Base-by-base conservation (phyloP, 1,140 invertebrate genomes). In the Meloidogyne exigua region DNA sequence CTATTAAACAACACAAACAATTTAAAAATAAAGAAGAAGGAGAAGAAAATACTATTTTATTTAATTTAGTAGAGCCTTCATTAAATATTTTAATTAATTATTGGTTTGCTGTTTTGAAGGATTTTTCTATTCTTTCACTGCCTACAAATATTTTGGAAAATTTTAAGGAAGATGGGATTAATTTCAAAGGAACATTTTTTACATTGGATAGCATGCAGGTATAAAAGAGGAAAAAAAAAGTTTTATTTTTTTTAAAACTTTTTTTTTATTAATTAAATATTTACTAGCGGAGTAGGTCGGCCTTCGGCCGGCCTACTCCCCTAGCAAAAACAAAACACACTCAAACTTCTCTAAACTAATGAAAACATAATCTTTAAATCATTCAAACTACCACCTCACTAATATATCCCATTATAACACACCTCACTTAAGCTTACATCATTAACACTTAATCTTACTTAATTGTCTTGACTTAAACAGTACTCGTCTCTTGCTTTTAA, bases 11-110 rank as follows among this genome's bases (percentile, higher is more conserved):
- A 67, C 81, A 92, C 75, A 92, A n/a, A n/a, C n/a, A n/a, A n/a
- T n/a, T n/a, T n/a, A n/a, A n/a, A n/a, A n/a, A 93, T 32, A 83
- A 92, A 92, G 82, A 81, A 36, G 49, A 74, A 81, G 75, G 81
- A 82, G 32, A 64, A 73, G 57, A 32, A 49, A 15, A 49, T 18
- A 5, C 44, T 49, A 75, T 21, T 86, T 23, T 26, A 49, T 87
- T 98, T 23, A 93, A 92, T 80, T 89, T 99, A 18, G 96, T 99
- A 0, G 92, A 96, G 85, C 95, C 95, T 2, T 95, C 98, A 89
- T 89, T 99, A 68, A 90, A 92, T 71, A 92, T 92, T 85, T 90
- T 99, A 44, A 94, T 94, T 76, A 92, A 93, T 79, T 92, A 97
- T 88, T 99, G 96, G 96, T 88, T 97, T 18, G 92, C 93, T 9